Evolutionary conservation across 2,888 invertebrate genomes (phyloP).

Genomic region (Epsilonema sp.): DNA sequence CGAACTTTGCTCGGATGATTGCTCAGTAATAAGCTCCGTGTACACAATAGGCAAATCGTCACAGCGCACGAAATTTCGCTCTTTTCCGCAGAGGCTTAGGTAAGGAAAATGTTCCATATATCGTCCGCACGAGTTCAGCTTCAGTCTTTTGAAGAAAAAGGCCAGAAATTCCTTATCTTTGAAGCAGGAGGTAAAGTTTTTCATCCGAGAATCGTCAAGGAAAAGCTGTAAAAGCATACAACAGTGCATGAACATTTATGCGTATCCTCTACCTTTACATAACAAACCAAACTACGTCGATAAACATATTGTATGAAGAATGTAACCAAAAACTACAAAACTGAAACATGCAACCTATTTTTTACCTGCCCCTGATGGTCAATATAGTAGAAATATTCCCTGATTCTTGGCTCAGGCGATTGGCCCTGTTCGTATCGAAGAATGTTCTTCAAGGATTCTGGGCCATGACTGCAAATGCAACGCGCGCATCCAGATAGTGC

Average conservation of each 20-base stretch:
- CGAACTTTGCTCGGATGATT: background rate
- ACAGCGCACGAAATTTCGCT: conserved; percentile 75
- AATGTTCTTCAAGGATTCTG: too few relatives aligned
- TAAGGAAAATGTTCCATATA: conserved; percentile 65
- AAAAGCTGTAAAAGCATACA: too few relatives aligned
- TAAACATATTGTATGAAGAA: too few relatives aligned
- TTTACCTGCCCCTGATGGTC: conserved; percentile 65
- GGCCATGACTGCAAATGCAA: too few relatives aligned
- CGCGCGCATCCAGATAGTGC: too few relatives aligned
- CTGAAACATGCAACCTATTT: too few relatives aligned
- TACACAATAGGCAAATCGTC: conserved; percentile 87
- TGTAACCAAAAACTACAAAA: too few relatives aligned
- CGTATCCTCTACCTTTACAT: too few relatives aligned
- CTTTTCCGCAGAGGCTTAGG: conserved; percentile 70
- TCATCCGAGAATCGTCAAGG: conserved; percentile 85
- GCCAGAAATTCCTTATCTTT: conserved; percentile 78
- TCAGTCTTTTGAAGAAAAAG: conserved; percentile 71
- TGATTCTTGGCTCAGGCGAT: conserved; percentile 29
- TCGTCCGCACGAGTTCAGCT: conserved; percentile 49
- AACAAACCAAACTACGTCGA: too few relatives aligned
- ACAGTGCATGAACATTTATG: too few relatives aligned
- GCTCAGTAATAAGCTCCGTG: too few relatives aligned
- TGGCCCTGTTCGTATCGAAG: conserved; percentile 39
- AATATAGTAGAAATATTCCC: conserved; percentile 94
- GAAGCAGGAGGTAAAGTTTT: conserved; percentile 94